phyloP scores from a whole-genome alignment of 2,797 vertebrate genomes.

The Melanotaenia nigrans region DNA sequence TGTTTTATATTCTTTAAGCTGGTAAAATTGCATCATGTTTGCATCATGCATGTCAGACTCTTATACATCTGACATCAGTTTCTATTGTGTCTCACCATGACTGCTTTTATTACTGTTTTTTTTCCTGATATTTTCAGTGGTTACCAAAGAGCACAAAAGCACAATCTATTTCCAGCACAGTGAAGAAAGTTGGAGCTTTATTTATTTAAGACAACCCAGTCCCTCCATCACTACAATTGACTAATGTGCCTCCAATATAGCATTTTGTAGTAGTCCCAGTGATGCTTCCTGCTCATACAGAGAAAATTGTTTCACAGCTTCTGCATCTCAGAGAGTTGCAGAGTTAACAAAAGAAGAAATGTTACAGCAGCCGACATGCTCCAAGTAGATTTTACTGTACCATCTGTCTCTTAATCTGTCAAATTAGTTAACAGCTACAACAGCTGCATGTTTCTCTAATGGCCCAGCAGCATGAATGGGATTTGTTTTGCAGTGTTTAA shows the following conservation, averaged over 20 bases:
- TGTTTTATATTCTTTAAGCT: background rate
- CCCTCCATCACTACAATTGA: constrained; percentile 45
- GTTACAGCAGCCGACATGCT: constrained; percentile 24
- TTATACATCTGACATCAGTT: background rate
- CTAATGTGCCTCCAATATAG: constrained; percentile 34
- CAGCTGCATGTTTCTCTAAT: constrained; percentile 31
- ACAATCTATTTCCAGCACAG: constrained; percentile 22
- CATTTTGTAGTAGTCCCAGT: constrained; percentile 33
- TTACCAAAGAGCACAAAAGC: too few relatives aligned
- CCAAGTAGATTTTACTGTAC: constrained; percentile 36
- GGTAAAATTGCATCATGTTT: background rate
- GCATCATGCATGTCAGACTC: too few relatives aligned
- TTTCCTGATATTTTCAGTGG: too few relatives aligned
- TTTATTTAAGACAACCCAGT: constrained; percentile 32
- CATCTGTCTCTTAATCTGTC: constrained; percentile 56
- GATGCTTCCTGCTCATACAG: constrained; percentile 41
- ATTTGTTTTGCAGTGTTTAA: constrained; percentile 20
- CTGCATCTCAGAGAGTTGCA: constrained; percentile 40
- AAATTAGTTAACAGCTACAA: constrained; percentile 56
- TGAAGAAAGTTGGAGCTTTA: constrained; percentile 20
- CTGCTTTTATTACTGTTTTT: background rate
- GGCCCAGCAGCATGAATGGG: constrained; percentile 34
- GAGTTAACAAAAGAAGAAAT: constrained; percentile 41
- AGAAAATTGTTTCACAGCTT: constrained; percentile 50
- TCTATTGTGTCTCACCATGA: background rate